These are phyloP conservation scores for Nesoenas mayeri DNA, from an alignment of 2,113 vertebrate species.

Conservation along the genomic window DNA sequence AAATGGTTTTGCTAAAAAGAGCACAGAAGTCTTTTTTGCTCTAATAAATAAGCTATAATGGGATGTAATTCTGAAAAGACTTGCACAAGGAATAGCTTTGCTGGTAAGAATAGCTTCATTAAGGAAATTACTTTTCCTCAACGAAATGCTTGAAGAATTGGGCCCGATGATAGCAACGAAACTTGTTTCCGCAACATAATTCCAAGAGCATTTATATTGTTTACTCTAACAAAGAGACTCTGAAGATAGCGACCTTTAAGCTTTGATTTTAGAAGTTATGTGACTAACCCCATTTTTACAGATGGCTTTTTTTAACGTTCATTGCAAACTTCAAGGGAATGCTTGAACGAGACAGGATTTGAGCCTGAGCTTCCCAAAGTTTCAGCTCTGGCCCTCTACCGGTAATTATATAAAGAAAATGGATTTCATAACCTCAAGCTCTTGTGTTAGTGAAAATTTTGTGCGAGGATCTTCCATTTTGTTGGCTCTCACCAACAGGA, in stretches of 20 bases:
- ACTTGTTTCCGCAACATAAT: constrained; percentile 10
- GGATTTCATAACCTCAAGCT: constrained; percentile 56
- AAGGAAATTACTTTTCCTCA: not conserved
- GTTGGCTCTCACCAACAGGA: not conserved
- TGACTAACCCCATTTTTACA: constrained; percentile 41
- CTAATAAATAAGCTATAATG: not conserved
- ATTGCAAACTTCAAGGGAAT: constrained; percentile 64
- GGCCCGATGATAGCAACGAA: not conserved
- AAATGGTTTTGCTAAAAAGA: not conserved
- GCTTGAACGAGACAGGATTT: constrained; percentile 50
- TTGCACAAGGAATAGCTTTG: not conserved
- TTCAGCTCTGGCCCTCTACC: constrained; percentile 57
- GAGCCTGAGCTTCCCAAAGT: constrained; percentile 39
- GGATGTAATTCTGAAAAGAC: not conserved
- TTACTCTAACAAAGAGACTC: not conserved
- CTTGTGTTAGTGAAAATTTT: constrained; percentile 48
- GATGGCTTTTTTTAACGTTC: constrained; percentile 55
- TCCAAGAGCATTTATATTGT: not conserved
- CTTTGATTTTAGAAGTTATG: constrained; percentile 47
- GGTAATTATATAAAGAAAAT: constrained; percentile 46
- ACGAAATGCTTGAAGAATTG: constrained; percentile 5
- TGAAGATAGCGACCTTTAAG: not conserved
- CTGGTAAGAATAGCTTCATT: not conserved
- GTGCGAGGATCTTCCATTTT: constrained; percentile 51
- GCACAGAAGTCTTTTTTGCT: not conserved